Conservation (phyloP, 2,797 vertebrate species). For the Limnodromus scolopaceus region DNA sequence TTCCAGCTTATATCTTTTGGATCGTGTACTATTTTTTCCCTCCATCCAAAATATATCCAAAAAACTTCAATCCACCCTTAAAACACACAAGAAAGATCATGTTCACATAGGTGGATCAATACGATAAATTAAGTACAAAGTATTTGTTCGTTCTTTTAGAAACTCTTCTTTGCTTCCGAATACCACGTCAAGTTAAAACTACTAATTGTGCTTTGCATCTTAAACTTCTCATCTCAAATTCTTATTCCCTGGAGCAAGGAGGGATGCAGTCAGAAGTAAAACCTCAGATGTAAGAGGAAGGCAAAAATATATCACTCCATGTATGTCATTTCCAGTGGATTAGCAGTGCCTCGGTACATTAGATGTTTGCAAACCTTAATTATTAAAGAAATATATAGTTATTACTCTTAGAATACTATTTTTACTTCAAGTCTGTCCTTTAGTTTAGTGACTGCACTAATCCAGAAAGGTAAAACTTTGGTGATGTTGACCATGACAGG, state of each 20-base stretch:
- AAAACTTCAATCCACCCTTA: background rate
- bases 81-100: background rate
- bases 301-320: background rate
- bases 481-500: background rate
- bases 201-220: background rate
- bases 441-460: background rate
- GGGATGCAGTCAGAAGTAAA: background rate
- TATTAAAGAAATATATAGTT: background rate
- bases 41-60: background rate
- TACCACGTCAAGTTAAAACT: background rate
- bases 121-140: background rate
- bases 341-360: background rate
- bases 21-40: background rate
- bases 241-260: background rate
- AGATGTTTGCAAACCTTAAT: background rate
- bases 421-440: background rate
- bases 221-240: background rate
- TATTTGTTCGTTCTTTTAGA: background rate
- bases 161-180: background rate
- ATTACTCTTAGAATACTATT: background rate
- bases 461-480: background rate
- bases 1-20: background rate
- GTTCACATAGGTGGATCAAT: background rate
- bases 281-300: background rate
- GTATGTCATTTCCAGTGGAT: background rate